phyloP scores from a whole-genome alignment of 2,113 vertebrate genomes.

The Gymnocephalus cernua region DNA sequence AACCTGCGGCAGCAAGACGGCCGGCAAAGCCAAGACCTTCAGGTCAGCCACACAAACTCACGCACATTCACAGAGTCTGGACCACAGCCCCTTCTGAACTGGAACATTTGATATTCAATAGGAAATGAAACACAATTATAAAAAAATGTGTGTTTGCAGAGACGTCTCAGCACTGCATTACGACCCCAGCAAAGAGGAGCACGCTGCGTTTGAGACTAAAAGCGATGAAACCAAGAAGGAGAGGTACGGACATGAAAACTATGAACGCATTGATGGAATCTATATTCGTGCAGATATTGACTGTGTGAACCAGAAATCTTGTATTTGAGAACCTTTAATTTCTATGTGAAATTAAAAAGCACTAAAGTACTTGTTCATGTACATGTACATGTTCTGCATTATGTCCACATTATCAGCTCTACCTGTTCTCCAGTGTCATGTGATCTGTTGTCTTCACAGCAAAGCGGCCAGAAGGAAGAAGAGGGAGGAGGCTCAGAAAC shows the following conservation, averaged over 20 bases:
- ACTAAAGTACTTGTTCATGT: neutral
- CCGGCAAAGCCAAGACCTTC: constrained; percentile 86
- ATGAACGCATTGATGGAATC: neutral
- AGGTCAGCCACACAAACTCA: constrained; percentile 77
- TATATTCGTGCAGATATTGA: neutral
- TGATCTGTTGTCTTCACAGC: constrained; percentile 74
- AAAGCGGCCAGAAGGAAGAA: constrained; percentile 88
- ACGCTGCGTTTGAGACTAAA: constrained; percentile 90
- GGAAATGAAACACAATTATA: neutral
- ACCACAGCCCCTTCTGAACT: neutral
- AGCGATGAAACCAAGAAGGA: constrained; percentile 79
- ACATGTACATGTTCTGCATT: neutral
- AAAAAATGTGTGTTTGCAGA: constrained; percentile 72
- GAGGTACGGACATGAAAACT: constrained; percentile 80
- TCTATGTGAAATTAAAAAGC: neutral
- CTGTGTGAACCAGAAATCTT: neutral
- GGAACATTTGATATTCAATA: neutral
- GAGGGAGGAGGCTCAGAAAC: constrained; percentile 86
- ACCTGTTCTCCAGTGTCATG: neutral
- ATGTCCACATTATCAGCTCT: neutral
- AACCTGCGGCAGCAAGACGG: constrained; percentile 72
- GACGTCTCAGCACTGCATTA: constrained; percentile 91
- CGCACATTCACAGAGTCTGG: neutral
- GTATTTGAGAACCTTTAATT: neutral
- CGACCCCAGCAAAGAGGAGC: constrained; percentile 92